Evolutionary conservation across 1,140 invertebrate genomes (phyloP), one percentile per base, ranked within the genome.

Genomic region (Gonatopus flavifemur): DNA sequence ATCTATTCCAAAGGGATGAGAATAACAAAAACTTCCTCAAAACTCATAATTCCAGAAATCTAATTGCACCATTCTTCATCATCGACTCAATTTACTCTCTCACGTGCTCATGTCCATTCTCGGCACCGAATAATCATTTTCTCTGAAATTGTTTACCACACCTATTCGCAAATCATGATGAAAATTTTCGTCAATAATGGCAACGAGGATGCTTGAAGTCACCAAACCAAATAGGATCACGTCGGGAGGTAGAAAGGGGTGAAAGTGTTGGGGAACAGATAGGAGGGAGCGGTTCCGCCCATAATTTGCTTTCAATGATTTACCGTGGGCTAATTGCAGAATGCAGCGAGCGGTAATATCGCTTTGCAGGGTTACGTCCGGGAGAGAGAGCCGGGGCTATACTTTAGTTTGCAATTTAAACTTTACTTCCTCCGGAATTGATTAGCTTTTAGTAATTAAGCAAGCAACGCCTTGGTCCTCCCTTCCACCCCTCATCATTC

Each of bases 391-490:
- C n/a, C n/a, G n/a, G n/a, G 63, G 74, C 73, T 78, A 78, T 78
- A 78, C 76, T 77, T 78, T 76, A 78, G 73, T 78, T 78, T 76
- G 76, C 73, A 78, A 78, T 78, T 78, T 78, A 78, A 77, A 77
- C 76, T 78, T 78, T 78, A 78, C 74, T 78, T 78, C 76, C 76
- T 71, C 74, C 70, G 71, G 74, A 77, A 78, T 77, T 76, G 76
- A 78, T 78, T 78, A 78, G 74, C 74, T 78, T 77, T 78, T 76
- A 76, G 74, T 77, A 78, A 76, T 78, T 78, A 78, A 78, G 74
- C 76, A 77, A 75, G 73, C 74, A 69, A 72, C 76, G 73, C 69
- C 70, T 67, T 66, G 59, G 64, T 65, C 64, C 62, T 39, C 52
- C 55, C 49, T 52, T 41, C 55, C 49, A 43, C 51, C 32, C 38